Percentiles rank a stretch among this genome's conserved stretches.
Conservation (phyloP, 2,888 invertebrate genomes). For the Drosophila macrospina region DNA sequence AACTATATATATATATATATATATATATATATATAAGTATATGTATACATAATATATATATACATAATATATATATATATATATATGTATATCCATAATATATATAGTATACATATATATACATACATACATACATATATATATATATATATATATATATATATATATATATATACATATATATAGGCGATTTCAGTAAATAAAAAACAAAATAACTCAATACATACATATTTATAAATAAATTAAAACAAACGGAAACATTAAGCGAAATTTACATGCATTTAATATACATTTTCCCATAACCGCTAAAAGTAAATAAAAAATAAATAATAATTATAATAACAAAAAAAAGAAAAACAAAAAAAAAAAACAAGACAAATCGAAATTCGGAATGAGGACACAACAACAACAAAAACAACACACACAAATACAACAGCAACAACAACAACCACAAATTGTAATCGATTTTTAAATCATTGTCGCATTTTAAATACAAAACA, state of each 20-base stretch:
- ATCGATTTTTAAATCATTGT: constrained; percentile 72
- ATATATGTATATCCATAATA: constrained; percentile 27
- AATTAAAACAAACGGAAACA: constrained; percentile 48
- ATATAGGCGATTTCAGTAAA: constrained; percentile 55
- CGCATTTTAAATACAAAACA: constrained; percentile 65
- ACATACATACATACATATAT: constrained; percentile 26
- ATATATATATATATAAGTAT: constrained; percentile 20
- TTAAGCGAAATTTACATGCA: constrained; percentile 73
- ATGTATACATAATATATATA: constrained; percentile 29
- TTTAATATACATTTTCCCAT: constrained; percentile 79
- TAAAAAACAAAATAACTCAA: constrained; percentile 42
- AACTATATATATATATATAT: constrained; percentile 27
- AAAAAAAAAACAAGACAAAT: no score
- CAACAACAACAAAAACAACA: constrained; percentile 1
- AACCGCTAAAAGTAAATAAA: constrained; percentile 54
- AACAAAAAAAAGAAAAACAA: constrained; percentile 29
- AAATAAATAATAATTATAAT: constrained; percentile 36
- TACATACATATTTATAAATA: constrained; percentile 56
- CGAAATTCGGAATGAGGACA: constrained; percentile 24
- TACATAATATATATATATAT: constrained; percentile 28
- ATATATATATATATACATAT: constrained; percentile 34
- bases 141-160: constrained; percentile 20
- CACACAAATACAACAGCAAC: no score
- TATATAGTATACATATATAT: constrained; percentile 32
- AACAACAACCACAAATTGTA: constrained; percentile 51